These are phyloP conservation scores for Notolepis coatsorum DNA, from an alignment of 2,797 vertebrate genomes.

Conservation along the genomic window DNA sequence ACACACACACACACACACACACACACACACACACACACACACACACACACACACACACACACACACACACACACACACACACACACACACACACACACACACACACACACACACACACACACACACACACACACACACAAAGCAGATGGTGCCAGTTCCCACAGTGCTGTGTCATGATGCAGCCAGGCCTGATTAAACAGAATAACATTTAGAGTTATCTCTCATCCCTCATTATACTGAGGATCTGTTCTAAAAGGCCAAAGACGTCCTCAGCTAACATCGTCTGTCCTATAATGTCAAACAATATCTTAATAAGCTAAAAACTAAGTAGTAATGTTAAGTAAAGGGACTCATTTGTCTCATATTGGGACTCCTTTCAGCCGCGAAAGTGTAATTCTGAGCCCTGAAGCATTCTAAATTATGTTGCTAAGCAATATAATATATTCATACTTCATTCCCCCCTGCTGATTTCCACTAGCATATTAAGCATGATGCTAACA, in stretches of 20 bases:
- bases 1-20: constrained; percentile 6
- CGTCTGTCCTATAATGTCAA: too few relatives aligned
- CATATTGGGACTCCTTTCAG: too few relatives aligned
- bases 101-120: background rate
- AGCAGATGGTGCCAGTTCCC: too few relatives aligned
- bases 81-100: constrained; percentile 6
- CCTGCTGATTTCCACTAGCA: too few relatives aligned
- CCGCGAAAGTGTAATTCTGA: too few relatives aligned
- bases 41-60: constrained; percentile 14
- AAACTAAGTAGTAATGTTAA: too few relatives aligned
- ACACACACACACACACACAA: constrained; percentile 5
- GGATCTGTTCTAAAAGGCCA: background rate
- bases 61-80: constrained; percentile 7
- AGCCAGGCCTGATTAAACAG: constrained; percentile 26
- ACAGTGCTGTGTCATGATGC: constrained; percentile 45
- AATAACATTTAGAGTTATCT: constrained; percentile 33
- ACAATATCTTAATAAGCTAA: too few relatives aligned
- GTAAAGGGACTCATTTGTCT: too few relatives aligned
- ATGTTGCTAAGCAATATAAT: too few relatives aligned
- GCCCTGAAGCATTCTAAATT: too few relatives aligned
- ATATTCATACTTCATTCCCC: too few relatives aligned
- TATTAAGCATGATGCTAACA: too few relatives aligned
- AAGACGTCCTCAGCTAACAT: constrained; percentile 2
- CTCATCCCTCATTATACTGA: constrained; percentile 26
- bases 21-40: background rate